Percentiles rank a stretch among this genome's conserved stretches.
Conservation (phyloP, 2,113 vertebrate genomes). For the Panthera uncia region DNA sequence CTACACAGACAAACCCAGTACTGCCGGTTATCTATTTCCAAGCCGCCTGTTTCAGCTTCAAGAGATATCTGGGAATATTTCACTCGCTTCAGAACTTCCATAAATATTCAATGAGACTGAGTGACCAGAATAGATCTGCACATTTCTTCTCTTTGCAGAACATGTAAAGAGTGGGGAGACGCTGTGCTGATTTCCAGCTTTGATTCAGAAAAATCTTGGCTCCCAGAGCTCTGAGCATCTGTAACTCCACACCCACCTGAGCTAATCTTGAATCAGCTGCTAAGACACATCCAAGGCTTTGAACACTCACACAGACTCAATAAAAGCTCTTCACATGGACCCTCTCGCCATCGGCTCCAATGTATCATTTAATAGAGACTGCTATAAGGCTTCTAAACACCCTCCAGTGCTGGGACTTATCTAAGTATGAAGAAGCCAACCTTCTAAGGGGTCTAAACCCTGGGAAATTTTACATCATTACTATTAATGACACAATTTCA, state of each 20-base stretch:
- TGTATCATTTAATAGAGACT: slow-evolving; percentile 38
- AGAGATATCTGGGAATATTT: slow-evolving; percentile 83
- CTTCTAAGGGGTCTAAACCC: slow-evolving; percentile 17
- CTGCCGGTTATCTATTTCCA: slow-evolving; percentile 76
- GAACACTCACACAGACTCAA: slow-evolving; percentile 56
- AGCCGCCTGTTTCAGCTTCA: slow-evolving; percentile 77
- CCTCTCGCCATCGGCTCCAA: slow-evolving; percentile 35
- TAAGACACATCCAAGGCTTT: slow-evolving; percentile 64
- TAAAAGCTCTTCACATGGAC: slow-evolving; percentile 62
- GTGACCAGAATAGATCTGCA: slow-evolving; percentile 86
- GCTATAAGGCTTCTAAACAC: not conserved
- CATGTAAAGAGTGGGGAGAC: slow-evolving; percentile 76
- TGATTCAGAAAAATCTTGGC: slow-evolving; percentile 75
- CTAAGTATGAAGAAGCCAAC: slow-evolving; percentile 11
- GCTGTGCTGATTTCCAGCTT: slow-evolving; percentile 72
- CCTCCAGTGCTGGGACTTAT: not conserved
- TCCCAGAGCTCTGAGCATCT: slow-evolving; percentile 67
- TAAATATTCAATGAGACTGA: slow-evolving; percentile 86
- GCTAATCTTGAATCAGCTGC: slow-evolving; percentile 70
- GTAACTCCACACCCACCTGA: slow-evolving; percentile 67
- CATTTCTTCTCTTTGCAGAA: slow-evolving; percentile 82
- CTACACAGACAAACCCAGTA: slow-evolving; percentile 66
- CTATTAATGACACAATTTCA: slow-evolving; percentile 32
- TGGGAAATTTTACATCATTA: slow-evolving; percentile 11
- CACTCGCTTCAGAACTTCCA: slow-evolving; percentile 82